Percentiles rank a stretch among this genome's conserved stretches.
phyloP scores from a whole-genome alignment of 1,140 invertebrate genomes.

The Sarcophaga peregrina region DNA sequence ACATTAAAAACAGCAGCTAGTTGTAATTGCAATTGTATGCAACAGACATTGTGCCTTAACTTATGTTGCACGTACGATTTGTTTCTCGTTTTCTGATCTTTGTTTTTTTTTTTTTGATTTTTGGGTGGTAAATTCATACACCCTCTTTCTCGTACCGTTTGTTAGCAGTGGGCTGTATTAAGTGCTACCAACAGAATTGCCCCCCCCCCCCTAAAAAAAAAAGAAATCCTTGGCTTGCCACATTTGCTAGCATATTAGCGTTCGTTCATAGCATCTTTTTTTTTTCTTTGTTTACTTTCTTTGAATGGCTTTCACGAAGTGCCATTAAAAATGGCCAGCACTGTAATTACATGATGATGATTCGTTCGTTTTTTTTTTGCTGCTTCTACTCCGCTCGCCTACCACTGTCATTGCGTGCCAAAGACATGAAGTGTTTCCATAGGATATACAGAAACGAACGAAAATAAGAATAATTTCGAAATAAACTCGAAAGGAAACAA shows the following conservation, averaged over 20 bases:
- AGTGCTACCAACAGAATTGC: not conserved
- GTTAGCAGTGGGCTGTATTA: not conserved
- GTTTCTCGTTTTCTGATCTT: not conserved
- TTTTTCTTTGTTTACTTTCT: slow-evolving; percentile 15
- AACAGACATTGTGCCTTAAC: not conserved
- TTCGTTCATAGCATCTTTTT: not conserved
- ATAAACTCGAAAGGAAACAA: not conserved
- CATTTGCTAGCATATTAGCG: not conserved
- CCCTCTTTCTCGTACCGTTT: not conserved
- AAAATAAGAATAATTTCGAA: too few species aligned
- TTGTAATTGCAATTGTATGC: not conserved
- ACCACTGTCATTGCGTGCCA: not conserved
- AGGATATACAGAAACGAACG: not conserved
- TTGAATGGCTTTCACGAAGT: slow-evolving; percentile 26
- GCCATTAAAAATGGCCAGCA: slow-evolving; percentile 15
- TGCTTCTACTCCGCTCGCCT: too few species aligned
- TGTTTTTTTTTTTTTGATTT: too few species aligned
- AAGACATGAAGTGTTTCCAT: slow-evolving; percentile 18
- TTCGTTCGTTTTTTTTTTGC: too few species aligned
- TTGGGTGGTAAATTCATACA: slow-evolving; percentile 10
- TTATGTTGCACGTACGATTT: not conserved
- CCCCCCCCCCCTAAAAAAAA: not conserved
- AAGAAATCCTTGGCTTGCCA: slow-evolving; percentile 4
- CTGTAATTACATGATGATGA: slow-evolving; percentile 4
- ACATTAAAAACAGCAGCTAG: not conserved